Conservation (phyloP, 2,113 vertebrate species). For the Uria aalge region DNA sequence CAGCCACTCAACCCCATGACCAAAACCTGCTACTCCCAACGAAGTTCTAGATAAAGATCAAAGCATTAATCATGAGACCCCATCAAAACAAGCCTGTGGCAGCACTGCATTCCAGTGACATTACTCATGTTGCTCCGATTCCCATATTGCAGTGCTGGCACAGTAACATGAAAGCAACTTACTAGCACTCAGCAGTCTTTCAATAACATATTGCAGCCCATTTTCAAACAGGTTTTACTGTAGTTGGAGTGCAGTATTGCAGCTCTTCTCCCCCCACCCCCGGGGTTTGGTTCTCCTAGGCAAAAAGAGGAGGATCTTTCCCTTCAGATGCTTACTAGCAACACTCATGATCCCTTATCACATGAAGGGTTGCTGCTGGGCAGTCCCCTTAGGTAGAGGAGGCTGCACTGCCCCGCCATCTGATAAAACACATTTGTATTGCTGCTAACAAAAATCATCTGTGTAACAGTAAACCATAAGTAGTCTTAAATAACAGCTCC, state of each 20-base stretch:
- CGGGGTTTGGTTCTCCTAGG: background rate
- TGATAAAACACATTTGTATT: background rate
- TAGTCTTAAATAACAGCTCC: background rate
- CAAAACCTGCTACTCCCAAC: background rate
- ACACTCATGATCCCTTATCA: background rate
- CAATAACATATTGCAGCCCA: background rate
- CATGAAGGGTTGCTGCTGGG: background rate
- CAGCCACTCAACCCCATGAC: background rate
- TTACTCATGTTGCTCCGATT: background rate
- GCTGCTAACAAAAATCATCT: background rate
- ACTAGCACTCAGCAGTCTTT: background rate
- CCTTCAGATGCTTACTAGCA: background rate
- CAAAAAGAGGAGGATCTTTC: background rate
- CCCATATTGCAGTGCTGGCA: background rate
- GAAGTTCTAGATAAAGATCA: background rate
- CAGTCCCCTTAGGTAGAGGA: background rate
- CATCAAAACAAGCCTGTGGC: background rate
- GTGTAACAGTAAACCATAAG: background rate
- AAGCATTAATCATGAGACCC: background rate
- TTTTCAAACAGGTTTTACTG: background rate
- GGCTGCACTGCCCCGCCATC: background rate
- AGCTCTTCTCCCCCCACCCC: fast-evolving
- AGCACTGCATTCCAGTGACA: background rate
- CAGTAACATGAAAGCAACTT: background rate
- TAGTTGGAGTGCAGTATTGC: background rate